Evolutionary conservation across 1,140 invertebrate species (phyloP).

Genomic region (Coptotermes formosanus): DNA sequence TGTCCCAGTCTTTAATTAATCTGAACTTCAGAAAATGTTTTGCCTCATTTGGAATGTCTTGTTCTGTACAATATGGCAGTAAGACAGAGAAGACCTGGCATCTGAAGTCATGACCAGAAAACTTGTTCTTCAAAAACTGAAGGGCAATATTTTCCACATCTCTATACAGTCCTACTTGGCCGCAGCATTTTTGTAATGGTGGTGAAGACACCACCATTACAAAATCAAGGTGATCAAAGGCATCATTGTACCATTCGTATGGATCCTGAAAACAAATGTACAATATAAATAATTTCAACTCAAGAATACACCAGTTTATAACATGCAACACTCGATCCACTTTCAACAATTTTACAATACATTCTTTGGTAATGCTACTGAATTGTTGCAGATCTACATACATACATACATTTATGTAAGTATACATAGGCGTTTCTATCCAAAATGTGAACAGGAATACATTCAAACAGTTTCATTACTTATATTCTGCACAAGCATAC

Average conservation of each 20-base stretch:
- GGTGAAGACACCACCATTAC: conserved; percentile 23
- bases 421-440: no score
- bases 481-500: no score
- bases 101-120: not conserved
- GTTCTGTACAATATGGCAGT: not conserved
- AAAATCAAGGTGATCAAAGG: not conserved
- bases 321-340: not conserved
- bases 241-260: conserved; percentile 27
- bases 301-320: not conserved
- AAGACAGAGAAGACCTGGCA: not conserved
- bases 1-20: not conserved
- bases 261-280: conserved; percentile 3
- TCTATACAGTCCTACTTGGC: not conserved
- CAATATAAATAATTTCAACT: not conserved
- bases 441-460: no score
- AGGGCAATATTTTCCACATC: not conserved
- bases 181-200: conserved; percentile 23
- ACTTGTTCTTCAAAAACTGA: not conserved
- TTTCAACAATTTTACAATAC: not conserved
- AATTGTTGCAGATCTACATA: no score
- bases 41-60: not conserved
- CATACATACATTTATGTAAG: no score
- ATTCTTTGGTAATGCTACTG: no score
- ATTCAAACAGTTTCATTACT: no score
- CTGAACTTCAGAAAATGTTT: not conserved